These are phyloP conservation scores for Psilopsiagon aymara DNA, from an alignment of 2,113 vertebrate genomes.

Conservation along the genomic window DNA sequence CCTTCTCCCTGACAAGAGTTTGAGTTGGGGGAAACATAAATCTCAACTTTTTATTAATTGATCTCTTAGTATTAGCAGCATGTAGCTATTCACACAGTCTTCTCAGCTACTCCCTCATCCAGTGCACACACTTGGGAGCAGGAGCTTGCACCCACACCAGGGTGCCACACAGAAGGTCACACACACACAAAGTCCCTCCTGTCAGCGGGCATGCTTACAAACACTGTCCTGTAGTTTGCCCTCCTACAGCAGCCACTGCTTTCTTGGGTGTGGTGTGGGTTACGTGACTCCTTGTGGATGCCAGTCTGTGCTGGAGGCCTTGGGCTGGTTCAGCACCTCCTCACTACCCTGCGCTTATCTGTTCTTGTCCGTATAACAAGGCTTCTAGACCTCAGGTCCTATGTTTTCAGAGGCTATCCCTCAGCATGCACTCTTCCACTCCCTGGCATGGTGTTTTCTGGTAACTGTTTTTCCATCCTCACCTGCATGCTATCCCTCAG, in stretches of 20 bases:
- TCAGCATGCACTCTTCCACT: background rate
- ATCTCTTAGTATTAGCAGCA: background rate
- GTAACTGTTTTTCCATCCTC: background rate
- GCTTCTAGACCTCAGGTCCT: background rate
- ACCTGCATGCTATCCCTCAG: background rate
- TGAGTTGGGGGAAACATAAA: background rate
- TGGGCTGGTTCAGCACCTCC: background rate
- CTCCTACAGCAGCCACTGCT: rapidly evolving
- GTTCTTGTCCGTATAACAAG: background rate
- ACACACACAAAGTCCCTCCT: rapidly evolving
- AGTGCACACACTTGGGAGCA: background rate
- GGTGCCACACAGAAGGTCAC: background rate
- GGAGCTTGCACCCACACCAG: background rate
- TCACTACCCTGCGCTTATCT: background rate
- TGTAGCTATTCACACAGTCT: background rate
- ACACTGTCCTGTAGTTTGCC: background rate
- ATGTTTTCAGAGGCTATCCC: background rate
- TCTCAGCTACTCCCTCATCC: background rate
- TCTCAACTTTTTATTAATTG: background rate
- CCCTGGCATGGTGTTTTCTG: rapidly evolving
- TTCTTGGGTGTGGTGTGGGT: background rate
- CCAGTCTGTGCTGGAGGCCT: background rate
- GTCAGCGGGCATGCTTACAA: background rate
- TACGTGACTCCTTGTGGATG: rapidly evolving
- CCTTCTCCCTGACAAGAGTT: background rate